phyloP scores from a whole-genome alignment of 2,797 vertebrate species.

The Rachycentron canadum region DNA sequence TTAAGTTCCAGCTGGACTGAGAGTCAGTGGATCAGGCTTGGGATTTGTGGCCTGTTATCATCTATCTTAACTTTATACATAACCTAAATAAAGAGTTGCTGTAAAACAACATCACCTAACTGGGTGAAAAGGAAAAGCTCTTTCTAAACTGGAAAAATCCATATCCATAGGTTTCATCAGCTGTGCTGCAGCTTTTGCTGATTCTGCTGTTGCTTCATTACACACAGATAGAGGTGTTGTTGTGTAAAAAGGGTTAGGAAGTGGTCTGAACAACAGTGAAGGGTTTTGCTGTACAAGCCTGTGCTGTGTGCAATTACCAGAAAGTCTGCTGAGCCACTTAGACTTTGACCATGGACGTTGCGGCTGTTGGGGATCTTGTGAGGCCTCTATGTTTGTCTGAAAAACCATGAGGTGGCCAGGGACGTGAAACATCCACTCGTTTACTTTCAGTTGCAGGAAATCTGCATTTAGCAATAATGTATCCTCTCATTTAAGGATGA shows the following conservation, averaged over 20 bases:
- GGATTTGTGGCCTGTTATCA: constrained; percentile 17
- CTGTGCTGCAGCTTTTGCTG: constrained; percentile 4
- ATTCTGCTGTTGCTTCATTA: constrained; percentile 14
- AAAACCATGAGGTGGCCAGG: constrained; percentile 22
- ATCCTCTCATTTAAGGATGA: neutral
- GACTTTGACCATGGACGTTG: constrained; percentile 41
- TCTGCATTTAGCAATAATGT: neutral
- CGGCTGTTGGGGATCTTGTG: constrained; percentile 8
- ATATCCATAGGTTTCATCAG: neutral
- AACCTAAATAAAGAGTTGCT: constrained; percentile 26
- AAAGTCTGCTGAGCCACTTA: constrained; percentile 39
- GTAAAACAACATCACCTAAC: constrained; percentile 10
- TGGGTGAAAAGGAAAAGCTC: neutral
- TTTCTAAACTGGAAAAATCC: neutral
- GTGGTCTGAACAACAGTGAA: constrained; percentile 28
- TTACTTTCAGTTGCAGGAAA: constrained; percentile 10
- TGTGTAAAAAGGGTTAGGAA: constrained; percentile 31
- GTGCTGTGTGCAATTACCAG: constrained; percentile 24
- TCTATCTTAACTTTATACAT: constrained; percentile 16
- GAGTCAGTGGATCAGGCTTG: constrained; percentile 15
- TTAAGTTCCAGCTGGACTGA: constrained; percentile 36
- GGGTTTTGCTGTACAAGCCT: constrained; percentile 28
- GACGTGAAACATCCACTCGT: neutral
- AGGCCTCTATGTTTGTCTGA: constrained; percentile 9
- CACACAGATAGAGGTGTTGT: constrained; percentile 14